Percentiles rank a stretch among this genome's conserved stretches.
Conservation (phyloP, 2,888 invertebrate species). For the Apamea crenata region DNA sequence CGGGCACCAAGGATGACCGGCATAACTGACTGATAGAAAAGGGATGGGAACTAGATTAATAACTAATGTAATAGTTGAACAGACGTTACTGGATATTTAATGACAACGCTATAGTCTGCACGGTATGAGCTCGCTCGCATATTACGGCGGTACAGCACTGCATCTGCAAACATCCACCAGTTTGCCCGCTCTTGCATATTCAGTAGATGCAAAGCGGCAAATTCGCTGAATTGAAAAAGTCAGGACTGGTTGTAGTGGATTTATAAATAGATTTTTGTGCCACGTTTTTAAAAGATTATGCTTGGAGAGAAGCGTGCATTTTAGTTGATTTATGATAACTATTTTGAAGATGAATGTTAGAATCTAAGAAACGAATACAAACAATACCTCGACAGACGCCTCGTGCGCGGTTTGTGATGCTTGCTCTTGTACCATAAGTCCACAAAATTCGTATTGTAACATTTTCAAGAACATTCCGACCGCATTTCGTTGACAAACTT, state of each 20-base stretch:
- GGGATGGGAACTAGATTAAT: conserved; percentile 25
- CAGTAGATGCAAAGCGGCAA: conserved; percentile 54
- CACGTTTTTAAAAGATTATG: not conserved
- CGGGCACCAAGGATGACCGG: not conserved
- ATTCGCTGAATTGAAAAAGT: conserved; percentile 49
- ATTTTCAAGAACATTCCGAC: conserved; percentile 32
- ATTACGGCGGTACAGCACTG: not conserved
- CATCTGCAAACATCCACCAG: conserved; percentile 29
- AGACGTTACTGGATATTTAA: conserved; percentile 24
- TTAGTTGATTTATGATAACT: not conserved
- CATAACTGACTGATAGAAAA: conserved; percentile 26
- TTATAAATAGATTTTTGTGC: conserved; percentile 30
- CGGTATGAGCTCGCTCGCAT: not conserved
- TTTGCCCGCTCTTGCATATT: conserved; percentile 55
- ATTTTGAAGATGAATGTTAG: not conserved
- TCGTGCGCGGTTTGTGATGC: not conserved
- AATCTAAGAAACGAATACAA: not conserved
- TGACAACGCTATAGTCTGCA: not conserved
- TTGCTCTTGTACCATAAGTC: not conserved
- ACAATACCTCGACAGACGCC: not conserved
- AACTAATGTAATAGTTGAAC: conserved; percentile 5
- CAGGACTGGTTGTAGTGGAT: conserved; percentile 18
- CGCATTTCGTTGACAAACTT: conserved; percentile 12
- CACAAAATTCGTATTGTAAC: conserved; percentile 12
- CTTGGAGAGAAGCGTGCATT: not conserved